These are phyloP conservation scores for Naso thynnoides DNA, from an alignment of 2,797 vertebrate species.

Conservation along the genomic window DNA sequence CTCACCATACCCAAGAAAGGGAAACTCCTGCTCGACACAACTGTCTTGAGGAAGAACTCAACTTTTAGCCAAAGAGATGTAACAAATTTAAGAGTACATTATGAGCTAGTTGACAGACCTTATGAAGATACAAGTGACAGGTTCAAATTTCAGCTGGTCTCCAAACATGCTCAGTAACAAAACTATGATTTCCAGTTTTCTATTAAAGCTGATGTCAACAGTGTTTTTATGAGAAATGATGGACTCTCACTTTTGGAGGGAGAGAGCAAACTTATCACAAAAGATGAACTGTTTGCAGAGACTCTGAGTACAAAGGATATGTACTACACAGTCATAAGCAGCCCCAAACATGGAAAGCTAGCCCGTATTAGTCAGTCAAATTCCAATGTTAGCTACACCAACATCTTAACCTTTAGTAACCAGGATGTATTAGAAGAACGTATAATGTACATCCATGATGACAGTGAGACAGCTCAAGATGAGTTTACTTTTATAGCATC, in stretches of 20 bases:
- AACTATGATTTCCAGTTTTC: conserved; percentile 86
- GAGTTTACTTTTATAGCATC: conserved; percentile 87
- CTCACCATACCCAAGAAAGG: conserved; percentile 88
- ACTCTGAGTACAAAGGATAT: conserved; percentile 85
- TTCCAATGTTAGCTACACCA: conserved; percentile 83
- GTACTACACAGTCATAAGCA: conserved; percentile 86
- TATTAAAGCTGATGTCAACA: conserved; percentile 88
- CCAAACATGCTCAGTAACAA: conserved; percentile 87
- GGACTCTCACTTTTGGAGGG: conserved; percentile 91
- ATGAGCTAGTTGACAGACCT: conserved; percentile 84
- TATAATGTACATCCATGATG: conserved; percentile 91
- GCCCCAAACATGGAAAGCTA: conserved; percentile 88
- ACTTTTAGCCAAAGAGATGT: conserved; percentile 90
- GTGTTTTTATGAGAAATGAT: conserved; percentile 86
- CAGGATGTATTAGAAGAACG: conserved; percentile 85
- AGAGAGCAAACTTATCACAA: conserved; percentile 90
- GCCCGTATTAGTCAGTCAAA: conserved; percentile 85
- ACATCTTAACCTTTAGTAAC: conserved; percentile 87
- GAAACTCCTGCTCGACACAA: conserved; percentile 83
- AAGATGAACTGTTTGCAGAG: conserved; percentile 87
- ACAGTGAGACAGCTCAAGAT: conserved; percentile 89
- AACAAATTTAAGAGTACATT: conserved; percentile 84
- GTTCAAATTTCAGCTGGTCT: conserved; percentile 89
- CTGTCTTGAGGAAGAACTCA: conserved; percentile 84
- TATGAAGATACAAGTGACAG: conserved; percentile 84